Evolutionary conservation across 2,888 invertebrate species (phyloP).

Genomic region (Pollenia amentaria): DNA sequence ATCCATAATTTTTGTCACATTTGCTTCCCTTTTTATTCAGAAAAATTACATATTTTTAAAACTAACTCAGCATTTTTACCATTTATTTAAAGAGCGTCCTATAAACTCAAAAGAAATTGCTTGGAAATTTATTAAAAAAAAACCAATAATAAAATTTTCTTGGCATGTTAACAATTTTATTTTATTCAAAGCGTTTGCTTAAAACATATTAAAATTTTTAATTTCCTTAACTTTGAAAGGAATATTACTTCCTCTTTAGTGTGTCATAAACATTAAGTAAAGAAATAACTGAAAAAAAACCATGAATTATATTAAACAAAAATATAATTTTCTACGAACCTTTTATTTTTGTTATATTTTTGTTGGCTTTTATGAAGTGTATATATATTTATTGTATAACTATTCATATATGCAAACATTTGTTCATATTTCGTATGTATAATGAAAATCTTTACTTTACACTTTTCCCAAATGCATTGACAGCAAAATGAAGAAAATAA

Average conservation of each 20-base stretch:
- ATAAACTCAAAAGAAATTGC: background rate
- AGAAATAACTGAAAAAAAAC: background rate
- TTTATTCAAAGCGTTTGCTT: background rate
- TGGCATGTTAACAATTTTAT: background rate
- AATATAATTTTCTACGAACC: slow-evolving; percentile 8
- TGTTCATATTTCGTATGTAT: slow-evolving; percentile 12
- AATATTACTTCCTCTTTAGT: slow-evolving; percentile 18
- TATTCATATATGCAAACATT: background rate
- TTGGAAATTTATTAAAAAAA: background rate
- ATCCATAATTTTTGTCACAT: too few relatives aligned
- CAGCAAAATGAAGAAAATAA: slow-evolving; percentile 54
- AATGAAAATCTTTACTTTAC: slow-evolving; percentile 60
- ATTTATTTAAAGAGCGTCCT: too few relatives aligned
- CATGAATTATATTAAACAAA: slow-evolving; percentile 10
- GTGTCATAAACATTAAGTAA: slow-evolving; percentile 10
- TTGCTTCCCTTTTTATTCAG: too few relatives aligned
- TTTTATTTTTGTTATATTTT: slow-evolving; percentile 3
- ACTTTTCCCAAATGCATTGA: slow-evolving; percentile 68
- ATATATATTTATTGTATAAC: background rate
- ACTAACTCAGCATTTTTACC: too few relatives aligned
- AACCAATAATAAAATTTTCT: background rate
- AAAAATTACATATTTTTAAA: too few relatives aligned
- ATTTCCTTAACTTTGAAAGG: slow-evolving; percentile 23
- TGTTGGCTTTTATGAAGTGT: background rate
- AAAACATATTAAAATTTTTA: background rate